Conservation (phyloP, 2,888 invertebrate species). For the Paralinhomoeus sp. region DNA sequence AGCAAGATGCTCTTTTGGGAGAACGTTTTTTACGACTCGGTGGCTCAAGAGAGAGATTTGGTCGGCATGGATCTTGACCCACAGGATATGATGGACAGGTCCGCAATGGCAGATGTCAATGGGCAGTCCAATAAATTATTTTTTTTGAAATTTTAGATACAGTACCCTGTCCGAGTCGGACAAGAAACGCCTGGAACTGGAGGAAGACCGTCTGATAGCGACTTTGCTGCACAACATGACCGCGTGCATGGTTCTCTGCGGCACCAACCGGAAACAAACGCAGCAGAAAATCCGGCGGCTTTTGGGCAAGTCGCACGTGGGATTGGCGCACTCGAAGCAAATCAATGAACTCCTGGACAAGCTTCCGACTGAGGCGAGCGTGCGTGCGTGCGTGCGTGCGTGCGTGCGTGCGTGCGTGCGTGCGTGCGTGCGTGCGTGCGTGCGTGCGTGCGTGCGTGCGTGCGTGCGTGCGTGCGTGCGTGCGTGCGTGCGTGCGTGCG, state of each 20-base stretch:
- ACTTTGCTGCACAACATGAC: slow-evolving; percentile 87
- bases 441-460: too few relatives aligned
- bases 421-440: too few relatives aligned
- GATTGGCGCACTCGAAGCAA: slow-evolving; percentile 85
- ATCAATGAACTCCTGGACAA: slow-evolving; percentile 86
- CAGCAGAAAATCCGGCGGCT: slow-evolving; percentile 58
- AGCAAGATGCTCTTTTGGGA: slow-evolving; percentile 99
- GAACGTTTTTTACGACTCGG: slow-evolving; percentile 90
- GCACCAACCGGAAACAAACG: slow-evolving; percentile 15
- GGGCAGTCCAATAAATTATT: neutral
- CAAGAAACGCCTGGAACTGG: slow-evolving; percentile 71
- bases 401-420: too few relatives aligned
- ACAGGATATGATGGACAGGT: slow-evolving; percentile 20
- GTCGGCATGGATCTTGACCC: slow-evolving; percentile 82
- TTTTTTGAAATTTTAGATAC: slow-evolving; percentile 11
- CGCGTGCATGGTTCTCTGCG: slow-evolving; percentile 54
- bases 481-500: too few relatives aligned
- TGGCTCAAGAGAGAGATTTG: slow-evolving; percentile 86
- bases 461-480: too few relatives aligned
- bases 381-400: too few relatives aligned
- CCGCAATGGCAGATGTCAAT: neutral
- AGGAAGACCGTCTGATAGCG: slow-evolving; percentile 80
- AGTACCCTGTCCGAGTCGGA: slow-evolving; percentile 25
- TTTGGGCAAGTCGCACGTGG: slow-evolving; percentile 92
- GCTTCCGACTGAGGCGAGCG: slow-evolving; percentile 45